phyloP scores from a whole-genome alignment of 2,797 vertebrate species.

The Lepidocolaptes lacrymiger region DNA sequence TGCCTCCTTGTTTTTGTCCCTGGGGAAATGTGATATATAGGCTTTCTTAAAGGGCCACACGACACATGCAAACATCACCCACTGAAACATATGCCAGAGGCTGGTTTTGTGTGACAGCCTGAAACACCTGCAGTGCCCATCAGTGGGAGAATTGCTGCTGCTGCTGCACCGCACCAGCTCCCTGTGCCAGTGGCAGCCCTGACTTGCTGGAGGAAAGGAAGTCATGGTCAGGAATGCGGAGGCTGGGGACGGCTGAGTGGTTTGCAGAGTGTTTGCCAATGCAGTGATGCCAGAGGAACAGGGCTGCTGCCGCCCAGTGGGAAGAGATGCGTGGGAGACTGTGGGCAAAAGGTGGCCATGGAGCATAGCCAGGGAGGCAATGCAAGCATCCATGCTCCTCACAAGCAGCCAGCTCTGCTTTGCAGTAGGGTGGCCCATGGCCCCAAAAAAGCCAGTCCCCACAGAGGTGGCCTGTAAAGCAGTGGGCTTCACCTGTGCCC shows the following conservation, averaged over 20 bases:
- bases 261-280: background rate
- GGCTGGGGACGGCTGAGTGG: rapidly evolving
- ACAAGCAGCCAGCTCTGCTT: rapidly evolving
- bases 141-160: rapidly evolving
- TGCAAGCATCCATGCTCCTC: rapidly evolving
- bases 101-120: background rate
- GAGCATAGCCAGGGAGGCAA: background rate
- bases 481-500: rapidly evolving
- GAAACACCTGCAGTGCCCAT: rapidly evolving
- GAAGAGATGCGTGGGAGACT: rapidly evolving
- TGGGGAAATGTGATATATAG: background rate
- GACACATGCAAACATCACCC: background rate
- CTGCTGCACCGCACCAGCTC: rapidly evolving
- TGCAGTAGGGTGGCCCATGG: background rate
- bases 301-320: background rate
- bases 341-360: rapidly evolving
- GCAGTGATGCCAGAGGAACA: rapidly evolving
- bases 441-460: rapidly evolving
- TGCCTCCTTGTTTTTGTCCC: background rate
- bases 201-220: background rate
- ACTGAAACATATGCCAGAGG: rapidly evolving
- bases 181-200: background rate
- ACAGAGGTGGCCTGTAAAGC: background rate
- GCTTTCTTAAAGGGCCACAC: background rate
- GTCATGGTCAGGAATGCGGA: rapidly evolving